Base-by-base conservation (phyloP, 2,888 invertebrate genomes). In the Caenorhabditis macrosperma region DNA sequence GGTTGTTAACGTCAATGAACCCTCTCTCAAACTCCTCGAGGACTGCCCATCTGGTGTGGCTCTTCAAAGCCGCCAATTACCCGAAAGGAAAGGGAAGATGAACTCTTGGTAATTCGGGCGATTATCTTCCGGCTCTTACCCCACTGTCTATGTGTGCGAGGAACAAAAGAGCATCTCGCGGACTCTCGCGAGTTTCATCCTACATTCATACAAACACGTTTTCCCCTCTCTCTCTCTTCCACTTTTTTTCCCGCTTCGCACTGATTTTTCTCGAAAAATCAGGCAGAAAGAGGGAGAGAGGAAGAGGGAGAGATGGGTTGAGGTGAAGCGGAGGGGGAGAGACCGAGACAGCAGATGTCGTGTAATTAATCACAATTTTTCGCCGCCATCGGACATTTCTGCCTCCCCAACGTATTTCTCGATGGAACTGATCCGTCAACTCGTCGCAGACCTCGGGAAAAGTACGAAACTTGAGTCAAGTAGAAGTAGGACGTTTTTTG, bases 351-450 rank as follows among this genome's bases (percentile, higher is more conserved):
- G 54, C 63, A 63, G 78, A 69, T 69, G 69, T 48, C 59, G 64
- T 59, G 74, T 74, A 74, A 74, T 74, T 74, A 74, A 74, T 74
- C 74, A 74, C 74, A 74, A 64, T 74, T 74, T 74, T 74, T 74
- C 64, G 38, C 60, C 33, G 48, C 15, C 57, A 33, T 41, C 38
- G 59, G 59, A 67, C 54, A 44, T 55, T 44, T 66, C 5, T 55
- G 17, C 20, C 38, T 44, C 22, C 28, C 46, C 48, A 20, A 44
- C 61, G 41, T 44, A 54, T 61, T 44, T 71, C 30, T 26, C 41
- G 61, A 26, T n/a, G 44, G 26, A 28, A 30, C 46, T 44, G 17
- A 33, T 55, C 35, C 26, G 33, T 57, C 55, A 57, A 17, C 4
- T 4, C n/a, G 46, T 5, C 3, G 38, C 5, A 5, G 38, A 38